These are phyloP conservation scores for Microchirus variegatus DNA, from an alignment of 2,797 vertebrate species.

Conservation along the genomic window DNA sequence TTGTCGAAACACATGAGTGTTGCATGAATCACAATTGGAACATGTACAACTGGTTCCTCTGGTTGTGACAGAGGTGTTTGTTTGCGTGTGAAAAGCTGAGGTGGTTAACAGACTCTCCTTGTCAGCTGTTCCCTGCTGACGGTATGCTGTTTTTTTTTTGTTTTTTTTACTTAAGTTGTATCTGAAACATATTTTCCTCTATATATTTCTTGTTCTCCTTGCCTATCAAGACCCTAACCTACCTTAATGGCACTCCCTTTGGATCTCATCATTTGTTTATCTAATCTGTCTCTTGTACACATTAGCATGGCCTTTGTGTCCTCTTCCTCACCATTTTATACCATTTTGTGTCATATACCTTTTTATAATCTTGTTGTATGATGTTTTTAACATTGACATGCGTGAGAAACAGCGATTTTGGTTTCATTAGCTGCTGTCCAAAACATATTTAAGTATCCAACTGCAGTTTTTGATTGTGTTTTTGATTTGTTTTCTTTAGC, in stretches of 20 bases:
- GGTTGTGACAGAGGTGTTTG: slow-evolving; percentile 35
- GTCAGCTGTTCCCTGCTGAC: slow-evolving; percentile 38
- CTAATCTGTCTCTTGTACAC: slow-evolving; percentile 6
- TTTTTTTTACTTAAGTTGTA: slow-evolving; percentile 27
- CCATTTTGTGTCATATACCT: neutral
- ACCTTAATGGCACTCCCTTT: slow-evolving; percentile 47
- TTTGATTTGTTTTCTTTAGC: slow-evolving; percentile 70
- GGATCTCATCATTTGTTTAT: neutral
- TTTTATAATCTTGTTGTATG: no score
- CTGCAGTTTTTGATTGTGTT: slow-evolving; percentile 27
- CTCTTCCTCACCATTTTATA: slow-evolving; percentile 1
- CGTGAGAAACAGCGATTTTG: slow-evolving; percentile 14
- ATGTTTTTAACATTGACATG: neutral
- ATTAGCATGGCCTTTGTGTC: slow-evolving; percentile 45
- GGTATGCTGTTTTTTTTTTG: slow-evolving; percentile 48
- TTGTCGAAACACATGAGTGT: slow-evolving; percentile 44
- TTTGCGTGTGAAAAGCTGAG: slow-evolving; percentile 31
- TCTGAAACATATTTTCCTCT: slow-evolving; percentile 31
- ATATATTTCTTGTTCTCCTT: slow-evolving; percentile 6
- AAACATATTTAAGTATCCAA: neutral
- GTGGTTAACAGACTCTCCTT: slow-evolving; percentile 37
- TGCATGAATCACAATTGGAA: slow-evolving; percentile 60
- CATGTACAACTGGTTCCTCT: slow-evolving; percentile 46
- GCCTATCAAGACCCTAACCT: slow-evolving; percentile 48
- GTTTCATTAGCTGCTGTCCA: slow-evolving; percentile 13